A percentile compares a stretch with the other conserved stretches of the same genome.
These are phyloP conservation scores for Pangasianodon gigas DNA, from an alignment of 2,113 vertebrate species.

Conservation along the genomic window DNA sequence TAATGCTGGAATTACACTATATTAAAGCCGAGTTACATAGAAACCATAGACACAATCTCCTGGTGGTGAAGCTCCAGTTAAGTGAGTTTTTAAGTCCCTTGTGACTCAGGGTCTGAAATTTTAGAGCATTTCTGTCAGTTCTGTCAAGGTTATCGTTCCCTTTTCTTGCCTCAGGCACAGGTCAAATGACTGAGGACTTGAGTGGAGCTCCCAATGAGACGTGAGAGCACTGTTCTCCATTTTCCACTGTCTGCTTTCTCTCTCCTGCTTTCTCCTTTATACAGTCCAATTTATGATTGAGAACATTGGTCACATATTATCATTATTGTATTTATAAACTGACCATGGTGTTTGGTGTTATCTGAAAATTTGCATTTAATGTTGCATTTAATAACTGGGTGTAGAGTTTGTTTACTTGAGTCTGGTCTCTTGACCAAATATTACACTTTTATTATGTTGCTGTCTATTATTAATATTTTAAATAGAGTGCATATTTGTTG, in stretches of 20 bases:
- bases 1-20: not conserved
- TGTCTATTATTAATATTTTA: not conserved
- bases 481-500: not conserved
- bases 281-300: not conserved
- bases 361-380: not conserved
- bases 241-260: not conserved
- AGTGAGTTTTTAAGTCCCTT: not conserved
- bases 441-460: not conserved
- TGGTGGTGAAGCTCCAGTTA: not conserved
- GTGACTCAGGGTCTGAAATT: slow-evolving; percentile 7
- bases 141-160: slow-evolving; percentile 22
- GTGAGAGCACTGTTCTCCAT: slow-evolving; percentile 13
- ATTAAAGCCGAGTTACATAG: too few relatives aligned
- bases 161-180: slow-evolving; percentile 13
- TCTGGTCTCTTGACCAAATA: not conserved
- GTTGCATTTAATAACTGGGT: not conserved
- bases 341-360: not conserved
- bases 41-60: too few relatives aligned
- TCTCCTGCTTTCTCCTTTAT: not conserved
- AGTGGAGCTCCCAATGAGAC: not conserved
- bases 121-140: slow-evolving; percentile 5
- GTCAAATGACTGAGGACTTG: slow-evolving; percentile 7
- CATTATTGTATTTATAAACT: not conserved
- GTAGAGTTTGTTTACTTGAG: not conserved
- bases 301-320: not conserved